Evolutionary conservation across 2,888 invertebrate genomes (phyloP).

Genomic region (Coleophora deauratella): DNA sequence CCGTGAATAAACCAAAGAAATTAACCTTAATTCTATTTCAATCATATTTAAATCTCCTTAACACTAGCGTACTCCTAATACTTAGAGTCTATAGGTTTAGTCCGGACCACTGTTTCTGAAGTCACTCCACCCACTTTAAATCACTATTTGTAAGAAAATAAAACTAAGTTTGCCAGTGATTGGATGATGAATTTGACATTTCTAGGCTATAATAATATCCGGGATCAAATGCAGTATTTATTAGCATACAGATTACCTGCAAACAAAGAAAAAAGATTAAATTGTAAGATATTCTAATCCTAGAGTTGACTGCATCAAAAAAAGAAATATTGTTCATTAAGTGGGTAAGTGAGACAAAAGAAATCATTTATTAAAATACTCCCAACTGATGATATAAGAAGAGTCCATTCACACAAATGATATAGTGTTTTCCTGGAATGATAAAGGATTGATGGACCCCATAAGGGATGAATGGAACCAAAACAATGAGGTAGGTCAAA

Average conservation of each 20-base stretch:
- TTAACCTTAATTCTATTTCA: slow-evolving; percentile 63
- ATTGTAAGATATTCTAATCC: too few species aligned
- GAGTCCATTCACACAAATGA: too few species aligned
- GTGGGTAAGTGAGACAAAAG: too few species aligned
- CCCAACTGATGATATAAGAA: too few species aligned
- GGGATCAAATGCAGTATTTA: slow-evolving; percentile 60
- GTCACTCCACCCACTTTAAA: slow-evolving; percentile 62
- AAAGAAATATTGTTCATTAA: too few species aligned
- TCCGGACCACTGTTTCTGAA: slow-evolving; percentile 58
- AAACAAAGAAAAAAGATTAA: neutral
- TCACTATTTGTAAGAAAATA: slow-evolving; percentile 44
- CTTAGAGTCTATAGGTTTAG: slow-evolving; percentile 56
- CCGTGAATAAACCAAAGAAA: slow-evolving; percentile 50
- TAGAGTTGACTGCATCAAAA: too few species aligned
- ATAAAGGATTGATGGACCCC: too few species aligned
- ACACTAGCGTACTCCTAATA: slow-evolving; percentile 47
- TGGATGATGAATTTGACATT: slow-evolving; percentile 49
- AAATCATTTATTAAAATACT: too few species aligned
- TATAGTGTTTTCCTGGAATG: too few species aligned
- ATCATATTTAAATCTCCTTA: slow-evolving; percentile 68
- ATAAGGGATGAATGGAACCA: too few species aligned
- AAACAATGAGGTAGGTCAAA: too few species aligned
- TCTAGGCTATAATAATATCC: slow-evolving; percentile 37
- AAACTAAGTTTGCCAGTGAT: slow-evolving; percentile 47
- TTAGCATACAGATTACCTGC: neutral